Base-by-base conservation (phyloP, 2,113 vertebrate genomes). In the Chascanopsetta lugubris region DNA sequence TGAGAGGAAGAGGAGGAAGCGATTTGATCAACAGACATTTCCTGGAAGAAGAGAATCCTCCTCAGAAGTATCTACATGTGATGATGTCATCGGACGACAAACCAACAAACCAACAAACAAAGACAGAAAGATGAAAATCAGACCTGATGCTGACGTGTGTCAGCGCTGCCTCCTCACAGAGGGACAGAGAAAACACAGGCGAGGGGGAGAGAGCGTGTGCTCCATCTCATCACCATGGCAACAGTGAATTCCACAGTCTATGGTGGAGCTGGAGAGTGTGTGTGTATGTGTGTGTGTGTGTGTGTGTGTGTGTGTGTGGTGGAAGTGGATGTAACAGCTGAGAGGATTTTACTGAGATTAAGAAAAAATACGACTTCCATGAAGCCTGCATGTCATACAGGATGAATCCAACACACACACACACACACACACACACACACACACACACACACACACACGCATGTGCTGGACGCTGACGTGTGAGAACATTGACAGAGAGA, bases 161-260 rank as follows among this genome's bases (percentile, higher is more conserved):
- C 69, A n/a, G n/a, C n/a, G n/a, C n/a, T 43, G 66, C 65, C 42
- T 77, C 77, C 63, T 63, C 63, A 58, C 32, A 36, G 34, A 36
- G 34, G 13, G 32, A 36, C 69, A 79, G 18, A 81, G 82, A 80
- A 81, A 83, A 84, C 70, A 87, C 72, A 85, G 72, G 81, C 76
- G 29, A 80, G 68, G 80, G n/a, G 18, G 10, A 83, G 74, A 84
- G 83, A 91, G 87, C 75, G 84, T 90, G 88, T 90, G 88, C 78
- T 82, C 87, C 80, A 50, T 76, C 72, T 79, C 76, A 82, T 93
- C 25, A 53, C 87, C 90, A 91, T 92, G 90, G 91, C 90, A 93
- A 92, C 90, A 92, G 87, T 77, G 87, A 84, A 90, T 91, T 92
- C 89, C 85, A 86, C 90, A 90, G 88, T 89, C 83, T 86, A 82